Percentiles rank a stretch among this genome's conserved stretches.
phyloP scores from a whole-genome alignment of 2,888 invertebrate species.

The Heteromyza rotundicornis region DNA sequence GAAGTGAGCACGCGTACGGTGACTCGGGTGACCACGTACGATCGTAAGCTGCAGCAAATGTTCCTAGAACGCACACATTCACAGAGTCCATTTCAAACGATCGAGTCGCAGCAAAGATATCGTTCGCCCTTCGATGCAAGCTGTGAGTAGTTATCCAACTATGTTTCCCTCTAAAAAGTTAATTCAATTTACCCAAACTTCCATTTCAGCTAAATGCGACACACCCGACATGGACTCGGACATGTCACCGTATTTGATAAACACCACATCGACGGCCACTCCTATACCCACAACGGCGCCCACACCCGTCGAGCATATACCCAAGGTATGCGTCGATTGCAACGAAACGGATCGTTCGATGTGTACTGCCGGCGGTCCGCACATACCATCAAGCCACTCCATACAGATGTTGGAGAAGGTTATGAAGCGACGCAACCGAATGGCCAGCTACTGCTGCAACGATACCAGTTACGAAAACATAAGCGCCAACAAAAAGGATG shows the following conservation, averaged over 20 bases:
- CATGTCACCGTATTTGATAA: conserved; percentile 6
- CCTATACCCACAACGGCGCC: neutral
- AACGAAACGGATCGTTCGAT: conserved; percentile 65
- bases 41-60: conserved; percentile 47
- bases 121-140: neutral
- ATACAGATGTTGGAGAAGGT: conserved; percentile 66
- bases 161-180: too few relatives aligned
- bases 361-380: conserved; percentile 68
- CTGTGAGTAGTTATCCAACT: neutral
- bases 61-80: conserved; percentile 43
- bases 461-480: conserved; percentile 53
- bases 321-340: conserved; percentile 50
- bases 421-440: conserved; percentile 67
- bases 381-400: conserved; percentile 67
- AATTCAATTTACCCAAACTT: too few relatives aligned
- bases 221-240: conserved; percentile 35
- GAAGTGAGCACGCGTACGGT: conserved; percentile 30
- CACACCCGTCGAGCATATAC: conserved; percentile 33
- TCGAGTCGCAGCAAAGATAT: conserved; percentile 31
- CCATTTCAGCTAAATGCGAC: neutral
- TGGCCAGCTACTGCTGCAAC: conserved; percentile 71
- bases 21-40: conserved; percentile 41
- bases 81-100: conserved; percentile 39
- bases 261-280: conserved; percentile 18
- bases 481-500: conserved; percentile 56